phyloP scores from a whole-genome alignment of 2,888 invertebrate species.

The Plagodis dolabraria region DNA sequence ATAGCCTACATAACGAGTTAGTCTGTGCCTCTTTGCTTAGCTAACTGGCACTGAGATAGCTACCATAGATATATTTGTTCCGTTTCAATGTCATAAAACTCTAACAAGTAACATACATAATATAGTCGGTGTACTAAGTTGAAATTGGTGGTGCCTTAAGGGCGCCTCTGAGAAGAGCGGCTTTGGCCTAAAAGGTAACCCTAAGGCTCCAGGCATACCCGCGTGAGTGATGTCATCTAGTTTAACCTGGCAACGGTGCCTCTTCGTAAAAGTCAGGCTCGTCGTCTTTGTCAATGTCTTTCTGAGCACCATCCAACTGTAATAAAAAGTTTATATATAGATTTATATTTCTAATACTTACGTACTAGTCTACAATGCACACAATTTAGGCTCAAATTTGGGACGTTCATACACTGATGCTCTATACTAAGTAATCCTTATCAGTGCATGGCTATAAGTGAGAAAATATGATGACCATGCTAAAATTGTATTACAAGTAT shows the following conservation, averaged over 20 bases:
- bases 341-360: slow-evolving; percentile 5
- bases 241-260: slow-evolving; percentile 90
- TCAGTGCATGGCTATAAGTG: too few relatives aligned
- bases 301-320: slow-evolving; percentile 95
- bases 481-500: too few relatives aligned
- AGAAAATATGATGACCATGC: too few relatives aligned
- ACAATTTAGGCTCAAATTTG: too few relatives aligned
- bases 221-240: slow-evolving; percentile 61
- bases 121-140: background rate
- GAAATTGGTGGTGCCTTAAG: background rate
- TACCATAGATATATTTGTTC: too few relatives aligned
- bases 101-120: background rate
- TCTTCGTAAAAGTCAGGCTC: slow-evolving; percentile 98
- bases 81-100: too few relatives aligned
- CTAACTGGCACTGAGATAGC: background rate
- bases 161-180: slow-evolving; percentile 3
- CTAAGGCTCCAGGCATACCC: background rate
- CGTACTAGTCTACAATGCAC: too few relatives aligned
- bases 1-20: too few relatives aligned
- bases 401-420: too few relatives aligned
- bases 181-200: slow-evolving; percentile 1
- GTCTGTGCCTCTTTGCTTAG: too few relatives aligned
- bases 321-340: slow-evolving; percentile 2
- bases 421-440: too few relatives aligned
- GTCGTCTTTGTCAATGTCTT: slow-evolving; percentile 92